Evolutionary conservation across 2,797 vertebrate genomes (phyloP), one percentile per base, ranked within the genome.

Genomic region (Holocentrus rufus): DNA sequence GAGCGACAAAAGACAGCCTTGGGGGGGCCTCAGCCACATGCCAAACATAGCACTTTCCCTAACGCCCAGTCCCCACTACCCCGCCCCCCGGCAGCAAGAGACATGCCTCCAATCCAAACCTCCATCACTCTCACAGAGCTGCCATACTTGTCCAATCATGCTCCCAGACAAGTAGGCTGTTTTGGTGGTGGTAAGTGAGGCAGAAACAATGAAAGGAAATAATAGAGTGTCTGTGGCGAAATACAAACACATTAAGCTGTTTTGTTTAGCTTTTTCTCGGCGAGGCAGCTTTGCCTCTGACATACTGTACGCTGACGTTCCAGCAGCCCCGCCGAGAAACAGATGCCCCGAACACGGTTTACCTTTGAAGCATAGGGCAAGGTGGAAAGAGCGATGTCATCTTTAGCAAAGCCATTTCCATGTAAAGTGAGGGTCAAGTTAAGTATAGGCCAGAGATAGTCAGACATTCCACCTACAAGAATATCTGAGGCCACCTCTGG

Each of bases 41-140:
- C 80, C 88, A 83, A 88, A 86, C 89, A 86, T 88, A 88, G 85
- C 84, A 76, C 76, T 82, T 79, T 80, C 74, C 64, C 67, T 46
- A 23, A 68, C 71, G 18, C 76, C 79, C 64, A 20, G 67, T 67
- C 52, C 25, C 55, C 70, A 60, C 76, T 50, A 44, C 73, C 59
- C 73, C 30, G 60, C 76, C 72, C 72, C 72, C 72, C 46, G 50
- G 69, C 74, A 39, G 46, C 31, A 47, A 77, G 72, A 74, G 68
- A 77, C 56, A 56, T 4, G 75, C 74, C 82, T 79, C 44, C 22
- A 1, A 23, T 61, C 72, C 58, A 74, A 79, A 72, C 46, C 44
- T 0, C 55, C 8, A 4, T 69, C 65, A 30, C 54, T 76, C 56
- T 42, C 31, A 54, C 25, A 55, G 36, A 42, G 11, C 56, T 62